phyloP scores from a whole-genome alignment of 2,113 vertebrate species.

The Panthera leo region DNA sequence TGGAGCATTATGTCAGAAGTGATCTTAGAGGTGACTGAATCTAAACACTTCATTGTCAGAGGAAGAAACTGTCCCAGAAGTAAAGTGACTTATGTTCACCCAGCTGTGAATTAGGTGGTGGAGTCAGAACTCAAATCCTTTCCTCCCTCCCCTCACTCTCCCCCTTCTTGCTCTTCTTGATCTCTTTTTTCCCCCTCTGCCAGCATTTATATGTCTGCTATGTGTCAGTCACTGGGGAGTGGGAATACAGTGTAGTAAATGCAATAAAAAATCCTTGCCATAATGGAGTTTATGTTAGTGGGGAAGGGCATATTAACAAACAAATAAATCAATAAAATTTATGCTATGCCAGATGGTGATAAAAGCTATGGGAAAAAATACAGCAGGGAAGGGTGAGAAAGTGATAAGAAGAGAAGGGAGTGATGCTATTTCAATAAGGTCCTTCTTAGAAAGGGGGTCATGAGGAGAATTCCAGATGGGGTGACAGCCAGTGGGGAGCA shows the following conservation, averaged over 20 bases:
- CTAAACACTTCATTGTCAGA: background rate
- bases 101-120: background rate
- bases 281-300: background rate
- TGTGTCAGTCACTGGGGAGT: background rate
- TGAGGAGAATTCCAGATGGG: background rate
- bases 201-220: background rate
- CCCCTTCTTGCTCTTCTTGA: no score
- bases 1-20: background rate
- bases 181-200: background rate
- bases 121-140: background rate
- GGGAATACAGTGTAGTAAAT: background rate
- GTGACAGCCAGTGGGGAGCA: no score
- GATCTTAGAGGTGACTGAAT: background rate
- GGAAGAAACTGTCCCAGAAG: background rate
- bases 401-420: background rate
- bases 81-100: background rate
- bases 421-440: background rate
- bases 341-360: background rate
- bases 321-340: background rate
- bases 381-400: background rate
- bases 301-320: background rate
- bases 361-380: background rate
- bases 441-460: background rate
- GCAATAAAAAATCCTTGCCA: background rate
- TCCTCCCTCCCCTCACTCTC: rapidly evolving